Percentiles rank a stretch among this genome's conserved stretches.
phyloP scores from a whole-genome alignment of 2,888 invertebrate species.

The Chrysolina americana region DNA sequence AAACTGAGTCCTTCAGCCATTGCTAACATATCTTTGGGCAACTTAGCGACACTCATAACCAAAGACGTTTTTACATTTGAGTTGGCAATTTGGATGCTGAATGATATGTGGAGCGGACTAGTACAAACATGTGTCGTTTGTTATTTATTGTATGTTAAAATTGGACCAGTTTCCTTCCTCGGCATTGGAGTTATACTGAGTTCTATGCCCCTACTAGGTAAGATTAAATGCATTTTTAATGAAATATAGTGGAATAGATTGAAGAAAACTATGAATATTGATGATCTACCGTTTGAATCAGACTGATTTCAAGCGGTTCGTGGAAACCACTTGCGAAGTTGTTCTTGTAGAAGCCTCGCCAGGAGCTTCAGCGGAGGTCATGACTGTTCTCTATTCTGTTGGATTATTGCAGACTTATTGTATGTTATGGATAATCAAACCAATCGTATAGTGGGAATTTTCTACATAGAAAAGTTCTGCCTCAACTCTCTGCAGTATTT shows the following conservation, averaged over 20 bases:
- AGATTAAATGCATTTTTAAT: slow-evolving; percentile 30
- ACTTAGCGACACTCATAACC: slow-evolving; percentile 88
- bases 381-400: too few species aligned
- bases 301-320: too few species aligned
- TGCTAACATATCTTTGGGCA: slow-evolving; percentile 79
- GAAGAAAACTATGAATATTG: too few species aligned
- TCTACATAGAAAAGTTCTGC: too few species aligned
- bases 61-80: slow-evolving; percentile 95
- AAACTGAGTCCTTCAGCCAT: slow-evolving; percentile 72
- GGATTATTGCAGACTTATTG: too few species aligned
- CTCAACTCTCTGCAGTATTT: too few species aligned
- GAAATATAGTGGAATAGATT: not conserved
- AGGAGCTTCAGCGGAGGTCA: too few species aligned
- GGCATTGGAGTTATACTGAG: slow-evolving; percentile 72
- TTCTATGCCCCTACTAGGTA: slow-evolving; percentile 69
- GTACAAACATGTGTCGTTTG: slow-evolving; percentile 85
- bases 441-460: too few species aligned
- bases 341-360: too few species aligned
- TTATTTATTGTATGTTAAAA: slow-evolving; percentile 80
- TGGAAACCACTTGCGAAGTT: too few species aligned
- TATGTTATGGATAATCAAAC: too few species aligned
- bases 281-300: too few species aligned
- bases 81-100: slow-evolving; percentile 86
- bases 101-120: slow-evolving; percentile 94
- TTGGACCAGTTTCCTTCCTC: slow-evolving; percentile 71